phyloP scores from a whole-genome alignment of 2,113 vertebrate species.

The Cebus imitator region DNA sequence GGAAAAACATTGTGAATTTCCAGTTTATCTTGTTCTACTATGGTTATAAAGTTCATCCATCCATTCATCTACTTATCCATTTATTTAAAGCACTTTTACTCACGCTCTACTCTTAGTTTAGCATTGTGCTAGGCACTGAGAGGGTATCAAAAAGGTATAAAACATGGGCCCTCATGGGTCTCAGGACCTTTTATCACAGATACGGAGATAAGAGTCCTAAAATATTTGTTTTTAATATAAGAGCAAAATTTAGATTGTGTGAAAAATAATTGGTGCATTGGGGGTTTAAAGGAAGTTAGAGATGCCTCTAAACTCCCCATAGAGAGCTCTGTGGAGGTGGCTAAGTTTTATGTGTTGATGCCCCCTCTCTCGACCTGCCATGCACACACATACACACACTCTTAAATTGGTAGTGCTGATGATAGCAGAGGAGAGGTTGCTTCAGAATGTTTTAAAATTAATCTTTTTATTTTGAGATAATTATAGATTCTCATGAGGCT shows the following conservation, averaged over 20 bases:
- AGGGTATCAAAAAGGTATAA: not conserved
- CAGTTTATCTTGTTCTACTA: not conserved
- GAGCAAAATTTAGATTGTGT: not conserved
- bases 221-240: not conserved
- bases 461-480: not conserved
- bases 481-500: not conserved
- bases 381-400: not conserved
- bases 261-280: not conserved
- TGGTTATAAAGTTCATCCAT: not conserved
- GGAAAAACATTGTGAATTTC: not conserved
- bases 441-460: not conserved
- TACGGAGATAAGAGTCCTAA: not conserved
- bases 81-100: not conserved
- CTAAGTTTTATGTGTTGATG: not conserved
- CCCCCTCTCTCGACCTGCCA: not conserved
- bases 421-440: not conserved
- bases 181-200: not conserved
- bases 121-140: not conserved
- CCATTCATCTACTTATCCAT: not conserved
- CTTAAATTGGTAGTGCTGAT: not conserved
- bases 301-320: too few relatives aligned
- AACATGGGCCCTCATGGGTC: not conserved
- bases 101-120: not conserved
- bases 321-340: not conserved
- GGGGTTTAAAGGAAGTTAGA: not conserved